phyloP scores from a whole-genome alignment of 35 echinoderm and acorn worm species.

The Ophiothrix spiculata region DNA sequence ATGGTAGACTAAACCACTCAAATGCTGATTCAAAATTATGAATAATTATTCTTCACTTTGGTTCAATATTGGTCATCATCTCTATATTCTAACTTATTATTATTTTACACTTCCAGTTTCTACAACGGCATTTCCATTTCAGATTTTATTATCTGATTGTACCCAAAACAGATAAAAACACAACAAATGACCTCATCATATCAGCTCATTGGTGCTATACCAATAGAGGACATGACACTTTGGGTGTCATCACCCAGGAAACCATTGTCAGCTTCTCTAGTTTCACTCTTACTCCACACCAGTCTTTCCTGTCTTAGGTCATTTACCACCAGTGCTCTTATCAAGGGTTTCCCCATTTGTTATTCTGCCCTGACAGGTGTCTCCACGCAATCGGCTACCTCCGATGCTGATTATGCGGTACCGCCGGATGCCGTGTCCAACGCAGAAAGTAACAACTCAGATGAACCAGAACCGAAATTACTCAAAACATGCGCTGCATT shows the following conservation, averaged over 20 bases:
- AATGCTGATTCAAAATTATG: too few relatives aligned
- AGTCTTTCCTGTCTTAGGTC: not conserved
- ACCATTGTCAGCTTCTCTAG: not conserved
- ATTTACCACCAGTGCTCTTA: not conserved
- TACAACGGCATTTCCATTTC: too few relatives aligned
- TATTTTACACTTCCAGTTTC: too few relatives aligned
- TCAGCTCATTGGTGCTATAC: too few relatives aligned
- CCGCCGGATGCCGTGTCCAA: conserved; percentile 76
- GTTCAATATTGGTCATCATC: too few relatives aligned
- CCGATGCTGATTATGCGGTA: conserved; percentile 85
- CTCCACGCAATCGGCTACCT: conserved; percentile 54
- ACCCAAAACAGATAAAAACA: too few relatives aligned
- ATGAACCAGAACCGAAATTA: conserved; percentile 75
- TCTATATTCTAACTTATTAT: too few relatives aligned
- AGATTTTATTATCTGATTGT: too few relatives aligned
- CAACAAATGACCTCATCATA: too few relatives aligned
- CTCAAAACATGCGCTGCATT: conserved; percentile 68
- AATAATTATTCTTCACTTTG: too few relatives aligned
- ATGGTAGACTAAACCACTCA: too few relatives aligned
- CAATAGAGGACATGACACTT: too few relatives aligned
- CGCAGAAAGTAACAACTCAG: conserved; percentile 59
- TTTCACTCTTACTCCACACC: not conserved
- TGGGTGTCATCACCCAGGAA: not conserved
- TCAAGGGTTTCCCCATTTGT: not conserved
- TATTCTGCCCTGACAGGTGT: conserved; percentile 36